Conservation (phyloP, 2,888 invertebrate species). For the Mesochorus sp. region DNA sequence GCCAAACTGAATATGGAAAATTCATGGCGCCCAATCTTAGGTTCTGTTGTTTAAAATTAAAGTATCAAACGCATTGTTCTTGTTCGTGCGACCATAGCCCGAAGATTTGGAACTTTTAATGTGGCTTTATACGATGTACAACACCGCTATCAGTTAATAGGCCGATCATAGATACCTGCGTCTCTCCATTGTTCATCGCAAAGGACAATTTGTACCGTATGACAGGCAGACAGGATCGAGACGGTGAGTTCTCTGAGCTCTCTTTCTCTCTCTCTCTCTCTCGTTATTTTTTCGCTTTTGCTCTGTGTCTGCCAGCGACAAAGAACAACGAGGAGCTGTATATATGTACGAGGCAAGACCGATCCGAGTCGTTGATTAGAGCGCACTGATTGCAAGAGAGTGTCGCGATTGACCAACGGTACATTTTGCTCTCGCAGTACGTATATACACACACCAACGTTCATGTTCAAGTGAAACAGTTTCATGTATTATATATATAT, state of each 20-base stretch:
- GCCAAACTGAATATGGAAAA: too few relatives aligned
- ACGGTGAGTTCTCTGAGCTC: constrained; percentile 33
- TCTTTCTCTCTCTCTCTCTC: neutral
- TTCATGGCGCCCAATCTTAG: too few relatives aligned
- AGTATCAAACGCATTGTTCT: too few relatives aligned
- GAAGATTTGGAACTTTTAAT: constrained; percentile 34
- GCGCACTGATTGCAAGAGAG: constrained; percentile 67
- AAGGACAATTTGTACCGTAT: constrained; percentile 72
- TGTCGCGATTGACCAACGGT: constrained; percentile 71
- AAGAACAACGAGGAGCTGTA: constrained; percentile 53
- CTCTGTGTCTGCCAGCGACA: neutral
- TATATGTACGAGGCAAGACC: constrained; percentile 50
- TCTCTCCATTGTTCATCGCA: constrained; percentile 54
- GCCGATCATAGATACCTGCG: constrained; percentile 43
- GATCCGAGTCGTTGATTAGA: constrained; percentile 72
- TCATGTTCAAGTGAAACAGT: constrained; percentile 22
- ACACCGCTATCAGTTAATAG: constrained; percentile 38
- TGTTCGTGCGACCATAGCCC: too few relatives aligned
- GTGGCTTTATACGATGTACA: constrained; percentile 5
- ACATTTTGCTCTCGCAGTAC: constrained; percentile 43
- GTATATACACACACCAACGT: too few relatives aligned
- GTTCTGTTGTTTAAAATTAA: too few relatives aligned
- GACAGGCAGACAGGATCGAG: constrained; percentile 58
- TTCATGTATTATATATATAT: constrained; percentile 8
- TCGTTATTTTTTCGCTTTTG: neutral